Evolutionary conservation across 2,797 vertebrate genomes (phyloP), one percentile per base, ranked within the genome.

Genomic region (Enoplosus armatus): DNA sequence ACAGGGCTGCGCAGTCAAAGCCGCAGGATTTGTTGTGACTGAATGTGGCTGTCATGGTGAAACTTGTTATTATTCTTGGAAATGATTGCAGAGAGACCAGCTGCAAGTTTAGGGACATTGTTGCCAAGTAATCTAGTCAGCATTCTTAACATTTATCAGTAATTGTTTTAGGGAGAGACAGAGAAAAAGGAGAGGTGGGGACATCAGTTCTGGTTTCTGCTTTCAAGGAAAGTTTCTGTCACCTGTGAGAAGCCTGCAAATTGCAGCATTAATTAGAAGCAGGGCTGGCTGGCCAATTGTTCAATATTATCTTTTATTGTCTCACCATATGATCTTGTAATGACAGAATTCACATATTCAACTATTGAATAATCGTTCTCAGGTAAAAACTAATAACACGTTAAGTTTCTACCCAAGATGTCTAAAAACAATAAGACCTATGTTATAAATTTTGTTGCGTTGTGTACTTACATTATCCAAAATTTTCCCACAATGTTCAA

Each of bases 71-170:
- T 20, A 10, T 68, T 67, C 22, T 72, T 79, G 35, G 9, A 62
- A 53, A 48, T 82, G 33, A 81, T 80, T 64, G 60, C 58, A 67
- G 39, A 71, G 59, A 70, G 15, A 72, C 41, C 26, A 54, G 26
- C 48, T 61, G 35, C 45, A 70, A 9, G 35, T 74, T 67, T 50
- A 47, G 11, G 29, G 31, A 5, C 41, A 26, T 71, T 50, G 63
- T 79, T 70, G 65, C 51, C 43, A 41, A 63, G 77, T 78, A 69
- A 70, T 85, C 59, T 74, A 7, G 29, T 77, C 70, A 39, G 69
- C 85, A 88, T 91, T 92, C 81, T 80, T 79, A 24, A 51, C 39
- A 70, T 83, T 68, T n/a, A 29, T 86, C 31, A 59, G 48, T 86
- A 48, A 84, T 67, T 87, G 43, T 74, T n/a, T 79, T 85, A 24